A percentile compares a stretch with the other conserved stretches of the same genome.
These are phyloP conservation scores for Carassius auratus DNA, from an alignment of 2,113 vertebrate species.

Conservation along the genomic window DNA sequence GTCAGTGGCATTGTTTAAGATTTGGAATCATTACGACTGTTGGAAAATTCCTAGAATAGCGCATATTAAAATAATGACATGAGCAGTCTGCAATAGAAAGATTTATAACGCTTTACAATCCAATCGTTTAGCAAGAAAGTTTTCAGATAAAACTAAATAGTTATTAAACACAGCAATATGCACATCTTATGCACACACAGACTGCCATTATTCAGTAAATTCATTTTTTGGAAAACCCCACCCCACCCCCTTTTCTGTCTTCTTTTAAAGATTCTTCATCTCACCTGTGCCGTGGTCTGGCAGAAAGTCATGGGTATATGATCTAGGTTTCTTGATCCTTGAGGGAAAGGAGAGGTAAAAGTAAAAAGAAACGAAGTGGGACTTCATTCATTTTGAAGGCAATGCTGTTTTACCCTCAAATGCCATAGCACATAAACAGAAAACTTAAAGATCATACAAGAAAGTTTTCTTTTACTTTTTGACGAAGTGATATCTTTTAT, in stretches of 20 bases:
- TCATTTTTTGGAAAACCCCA: not conserved
- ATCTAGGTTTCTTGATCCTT: slow-evolving; percentile 36
- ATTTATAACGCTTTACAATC: too few species aligned
- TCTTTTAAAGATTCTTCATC: not conserved
- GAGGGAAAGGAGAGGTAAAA: slow-evolving; percentile 29
- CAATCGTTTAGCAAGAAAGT: too few species aligned
- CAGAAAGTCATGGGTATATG: not conserved
- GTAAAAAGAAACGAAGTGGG: slow-evolving; percentile 2
- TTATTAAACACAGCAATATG: not conserved
- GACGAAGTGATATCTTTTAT: slow-evolving; percentile 9
- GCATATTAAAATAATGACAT: too few species aligned
- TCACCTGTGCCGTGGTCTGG: not conserved
- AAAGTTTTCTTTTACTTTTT: not conserved
- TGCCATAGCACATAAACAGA: not conserved
- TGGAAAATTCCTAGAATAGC: too few species aligned
- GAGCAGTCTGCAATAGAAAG: too few species aligned
- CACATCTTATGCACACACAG: slow-evolving; percentile 33
- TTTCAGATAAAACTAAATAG: not conserved
- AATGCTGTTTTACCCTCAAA: not conserved
- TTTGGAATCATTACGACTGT: too few species aligned
- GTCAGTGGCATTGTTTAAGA: too few species aligned
- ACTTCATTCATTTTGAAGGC: slow-evolving; percentile 3
- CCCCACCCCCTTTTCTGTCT: too few species aligned
- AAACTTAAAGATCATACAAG: not conserved
- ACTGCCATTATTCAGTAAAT: not conserved